phyloP scores from a whole-genome alignment of 2,888 invertebrate genomes.

The Andrena fulva region DNA sequence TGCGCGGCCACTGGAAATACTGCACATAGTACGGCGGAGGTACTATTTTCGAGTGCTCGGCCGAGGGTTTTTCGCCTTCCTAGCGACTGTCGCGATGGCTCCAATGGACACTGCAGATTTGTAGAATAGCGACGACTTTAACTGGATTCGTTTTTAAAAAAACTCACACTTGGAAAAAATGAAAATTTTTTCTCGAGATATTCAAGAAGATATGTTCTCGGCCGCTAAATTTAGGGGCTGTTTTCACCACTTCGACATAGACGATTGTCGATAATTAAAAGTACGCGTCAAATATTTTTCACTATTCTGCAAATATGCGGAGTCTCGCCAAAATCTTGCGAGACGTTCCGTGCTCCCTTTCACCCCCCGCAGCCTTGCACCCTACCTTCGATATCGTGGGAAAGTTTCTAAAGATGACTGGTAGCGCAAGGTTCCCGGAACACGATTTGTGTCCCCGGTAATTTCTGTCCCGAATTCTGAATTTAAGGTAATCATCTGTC shows the following conservation, averaged over 20 bases:
- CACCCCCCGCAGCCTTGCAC: neutral
- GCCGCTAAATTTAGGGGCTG: no score
- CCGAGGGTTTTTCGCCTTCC: constrained; percentile 7
- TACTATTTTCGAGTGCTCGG: constrained; percentile 40
- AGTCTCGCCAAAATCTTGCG: neutral
- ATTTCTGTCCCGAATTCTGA: no score
- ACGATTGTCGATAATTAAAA: no score
- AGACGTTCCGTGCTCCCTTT: neutral
- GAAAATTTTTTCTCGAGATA: no score
- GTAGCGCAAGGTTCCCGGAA: neutral
- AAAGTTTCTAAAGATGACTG: neutral
- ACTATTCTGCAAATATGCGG: no score
- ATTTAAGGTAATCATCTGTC: no score
- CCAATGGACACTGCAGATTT: constrained; percentile 4
- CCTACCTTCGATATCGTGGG: neutral
- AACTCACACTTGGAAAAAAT: no score
- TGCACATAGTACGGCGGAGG: constrained; percentile 7
- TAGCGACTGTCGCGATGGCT: neutral
- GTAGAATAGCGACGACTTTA: no score
- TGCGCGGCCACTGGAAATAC: constrained; percentile 21
- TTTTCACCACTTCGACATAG: no score
- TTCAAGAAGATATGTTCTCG: no score
- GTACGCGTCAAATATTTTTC: no score
- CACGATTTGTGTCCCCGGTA: neutral
- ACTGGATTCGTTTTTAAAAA: no score